Evolutionary conservation across 2,113 vertebrate species (phyloP), one percentile per base, ranked within the genome.

Genomic region (Pomatorhinus ruficollis): DNA sequence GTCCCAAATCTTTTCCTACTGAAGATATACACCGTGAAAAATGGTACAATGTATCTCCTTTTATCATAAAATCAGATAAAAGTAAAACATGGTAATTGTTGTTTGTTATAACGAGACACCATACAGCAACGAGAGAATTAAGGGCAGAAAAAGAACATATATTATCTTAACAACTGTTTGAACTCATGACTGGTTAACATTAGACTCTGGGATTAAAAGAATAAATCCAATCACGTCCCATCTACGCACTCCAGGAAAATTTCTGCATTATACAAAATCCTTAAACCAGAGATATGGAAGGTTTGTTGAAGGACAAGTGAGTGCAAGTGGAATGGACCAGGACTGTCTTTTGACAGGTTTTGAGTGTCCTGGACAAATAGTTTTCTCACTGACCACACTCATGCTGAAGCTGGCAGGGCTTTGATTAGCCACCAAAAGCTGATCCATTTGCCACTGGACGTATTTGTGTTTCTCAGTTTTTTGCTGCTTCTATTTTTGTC

Each of bases 1-100:
- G 66, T 88, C n/a, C 63, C 59, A 80, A 76, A 47, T 57, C 69
- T 92, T 95, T 84, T 63, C 28, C 37, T 31, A 11, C 33, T 63
- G 79, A 91, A 85, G 37, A 74, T 28, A 57, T 18, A 57, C 10
- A 45, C 9, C 17, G 50, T 77, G 68, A 91, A 75, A 89, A 97
- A 87, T 78, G 45, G 16, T 10, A 49, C 12, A 54, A 79, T 94
- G 40, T 33, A 79, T 94, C 69, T 96, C 90, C 64, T 81, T 89
- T 87, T 91, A 79, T 91, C 52, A 69, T 69, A 56, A 82, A 94
- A 91, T 87, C 56, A 78, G 45, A 89, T 66, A 78, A 80, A 94
- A 83, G 37, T 95, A 89, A 93, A 83, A 60, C n/a, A 37, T 61
- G 40, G 27, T 84, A 93, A 93, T 94, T 94, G 80, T 95, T 97